Evolutionary conservation across 2,113 vertebrate genomes (phyloP), one percentile per base, ranked within the genome.

Genomic region (Spilogale gracilis): DNA sequence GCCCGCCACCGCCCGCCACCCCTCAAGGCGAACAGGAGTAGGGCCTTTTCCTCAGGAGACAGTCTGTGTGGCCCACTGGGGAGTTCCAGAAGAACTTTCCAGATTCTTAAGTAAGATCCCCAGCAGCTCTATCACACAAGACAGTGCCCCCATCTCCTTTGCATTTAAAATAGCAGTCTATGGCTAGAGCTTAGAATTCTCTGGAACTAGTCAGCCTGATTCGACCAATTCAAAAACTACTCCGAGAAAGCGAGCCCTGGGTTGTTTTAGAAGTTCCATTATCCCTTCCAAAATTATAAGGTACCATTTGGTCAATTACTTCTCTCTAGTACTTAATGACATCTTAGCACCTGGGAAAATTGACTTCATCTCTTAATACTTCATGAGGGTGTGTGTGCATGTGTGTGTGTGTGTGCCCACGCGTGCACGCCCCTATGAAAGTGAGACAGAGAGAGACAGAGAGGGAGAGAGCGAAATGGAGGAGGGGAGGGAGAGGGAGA

Each of bases 21-120:
- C 38, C 38, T 38, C 14, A 4, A 11, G 1, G 25, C 23, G 38
- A n/a, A 7, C 1, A 0, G 1, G 9, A 17, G 3, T 18, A 20
- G 50, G 61, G 61, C 12, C 25, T 60, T 52, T 50, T 23, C 76
- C 80, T 17, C 48, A 38, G 61, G 54, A 92, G 84, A 14, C 3
- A 32, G 12, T 18, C 27, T 17, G 6, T 6, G 3, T 38, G 71
- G 54, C 48, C 73, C 50, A 13, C 23, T 2, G 1, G 11, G 43
- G 7, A 90, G 45, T 60, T 89, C 56, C 27, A 23, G 82, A 32
- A 94, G 78, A 93, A 79, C 48, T 65, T 50, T 91, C 50, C 52
- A n/a, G 32, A 61, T 48, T 16, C 4, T 69, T n/a, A 50, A 25
- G 23, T 63, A 9, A 65, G 50, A 60, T 18, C 17, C 48, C 50